phyloP scores from a whole-genome alignment of 2,113 vertebrate species.

The Sceloporus undulatus region DNA sequence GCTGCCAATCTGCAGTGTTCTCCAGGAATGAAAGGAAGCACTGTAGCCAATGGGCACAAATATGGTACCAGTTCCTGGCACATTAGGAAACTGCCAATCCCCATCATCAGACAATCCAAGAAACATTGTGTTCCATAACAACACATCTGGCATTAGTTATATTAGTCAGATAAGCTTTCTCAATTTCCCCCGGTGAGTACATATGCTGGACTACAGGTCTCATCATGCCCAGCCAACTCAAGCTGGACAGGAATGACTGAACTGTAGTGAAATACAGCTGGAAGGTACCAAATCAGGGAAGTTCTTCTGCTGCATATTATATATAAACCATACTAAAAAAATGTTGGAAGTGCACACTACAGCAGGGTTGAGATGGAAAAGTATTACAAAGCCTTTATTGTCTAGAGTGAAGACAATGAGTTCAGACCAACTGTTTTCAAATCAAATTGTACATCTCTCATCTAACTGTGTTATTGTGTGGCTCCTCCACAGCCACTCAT shows the following conservation, averaged over 20 bases:
- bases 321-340: constrained; percentile 41
- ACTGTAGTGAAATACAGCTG: not conserved
- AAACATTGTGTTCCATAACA: not conserved
- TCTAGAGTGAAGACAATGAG: not conserved
- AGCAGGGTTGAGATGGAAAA: not conserved
- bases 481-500: not conserved
- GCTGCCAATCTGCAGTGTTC: no score
- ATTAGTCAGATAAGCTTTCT: no score
- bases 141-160: not conserved
- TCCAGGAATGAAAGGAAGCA: no score
- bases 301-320: constrained; percentile 15
- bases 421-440: not conserved
- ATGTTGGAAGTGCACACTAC: not conserved
- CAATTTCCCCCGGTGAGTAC: no score
- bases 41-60: no score
- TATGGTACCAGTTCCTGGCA: no score
- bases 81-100: no score
- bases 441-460: not conserved
- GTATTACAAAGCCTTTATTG: no score
- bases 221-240: not conserved
- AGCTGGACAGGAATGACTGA: not conserved
- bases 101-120: no score
- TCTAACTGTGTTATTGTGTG: not conserved
- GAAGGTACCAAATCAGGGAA: not conserved
- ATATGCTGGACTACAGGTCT: no score